Conservation (phyloP, 1,140 invertebrate genomes). For the Tribolium castaneum region DNA sequence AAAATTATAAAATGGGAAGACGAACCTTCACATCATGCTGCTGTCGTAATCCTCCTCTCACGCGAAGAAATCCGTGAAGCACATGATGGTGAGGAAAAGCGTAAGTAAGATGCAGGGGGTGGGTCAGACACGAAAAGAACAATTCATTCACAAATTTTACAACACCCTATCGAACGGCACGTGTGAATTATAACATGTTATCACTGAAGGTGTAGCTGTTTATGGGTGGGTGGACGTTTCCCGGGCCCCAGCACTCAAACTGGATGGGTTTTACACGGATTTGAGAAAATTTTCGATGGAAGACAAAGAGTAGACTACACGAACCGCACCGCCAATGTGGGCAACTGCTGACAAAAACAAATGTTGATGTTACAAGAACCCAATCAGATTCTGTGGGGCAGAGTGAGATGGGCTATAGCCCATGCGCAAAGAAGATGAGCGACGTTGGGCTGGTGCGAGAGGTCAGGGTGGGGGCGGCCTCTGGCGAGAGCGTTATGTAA, state of each 20-base stretch:
- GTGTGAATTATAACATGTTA: conserved; percentile 23
- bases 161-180: conserved; percentile 18
- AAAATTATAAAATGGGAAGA: not conserved
- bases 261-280: not conserved
- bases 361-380: conserved; percentile 32
- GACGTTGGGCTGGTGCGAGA: not conserved
- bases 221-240: not conserved
- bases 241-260: not conserved
- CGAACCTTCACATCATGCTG: conserved; percentile 21
- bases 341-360: conserved; percentile 35
- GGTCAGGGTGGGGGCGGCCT: not conserved
- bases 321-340: conserved; percentile 22
- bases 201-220: conserved; percentile 19
- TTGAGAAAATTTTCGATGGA: conserved; percentile 3
- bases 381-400: not conserved
- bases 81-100: not conserved
- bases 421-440: not conserved
- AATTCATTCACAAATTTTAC: conserved; percentile 35
- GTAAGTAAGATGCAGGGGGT: conserved; percentile 2
- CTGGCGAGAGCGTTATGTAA: not conserved
- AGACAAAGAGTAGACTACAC: conserved; percentile 29
- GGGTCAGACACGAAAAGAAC: conserved; percentile 22
- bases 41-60: conserved; percentile 4
- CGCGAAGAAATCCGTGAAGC: not conserved
- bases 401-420: not conserved